phyloP scores from a whole-genome alignment of 2,113 vertebrate genomes.

The Isichthys henryi region DNA sequence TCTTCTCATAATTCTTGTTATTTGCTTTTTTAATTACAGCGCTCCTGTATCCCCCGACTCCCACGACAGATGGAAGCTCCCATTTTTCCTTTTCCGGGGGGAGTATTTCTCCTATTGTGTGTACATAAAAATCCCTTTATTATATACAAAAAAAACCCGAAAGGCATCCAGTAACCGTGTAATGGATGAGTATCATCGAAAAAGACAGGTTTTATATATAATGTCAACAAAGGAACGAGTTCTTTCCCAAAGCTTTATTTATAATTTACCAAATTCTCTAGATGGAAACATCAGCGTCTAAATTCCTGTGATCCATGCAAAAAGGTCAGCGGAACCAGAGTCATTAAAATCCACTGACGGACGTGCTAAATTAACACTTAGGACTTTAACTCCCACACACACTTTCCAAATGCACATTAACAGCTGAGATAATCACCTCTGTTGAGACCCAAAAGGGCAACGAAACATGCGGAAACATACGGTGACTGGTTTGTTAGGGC shows the following conservation, averaged over 20 bases:
- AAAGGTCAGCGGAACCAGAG: constrained; percentile 45
- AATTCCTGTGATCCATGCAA: constrained; percentile 36
- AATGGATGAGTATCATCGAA: background rate
- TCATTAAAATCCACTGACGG: constrained; percentile 64
- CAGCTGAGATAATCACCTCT: constrained; percentile 10
- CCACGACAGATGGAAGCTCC: background rate
- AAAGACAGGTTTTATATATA: background rate
- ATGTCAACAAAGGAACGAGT: background rate
- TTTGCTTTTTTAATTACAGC: background rate
- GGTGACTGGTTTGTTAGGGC: background rate
- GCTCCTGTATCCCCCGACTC: background rate
- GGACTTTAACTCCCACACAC: constrained; percentile 50
- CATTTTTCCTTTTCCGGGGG: background rate
- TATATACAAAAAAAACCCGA: background rate
- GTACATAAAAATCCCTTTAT: background rate
- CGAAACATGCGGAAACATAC: background rate
- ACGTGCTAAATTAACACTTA: constrained; percentile 34
- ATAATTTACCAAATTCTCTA: background rate
- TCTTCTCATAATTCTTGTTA: background rate
- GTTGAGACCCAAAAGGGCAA: background rate
- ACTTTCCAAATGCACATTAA: constrained; percentile 43
- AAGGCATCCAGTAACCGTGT: background rate
- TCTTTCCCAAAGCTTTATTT: background rate
- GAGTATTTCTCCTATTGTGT: background rate
- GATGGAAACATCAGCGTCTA: constrained; percentile 1